These are phyloP conservation scores for Tetranychus urticae DNA, from an alignment of 1,140 invertebrate genomes.

Conservation along the genomic window DNA sequence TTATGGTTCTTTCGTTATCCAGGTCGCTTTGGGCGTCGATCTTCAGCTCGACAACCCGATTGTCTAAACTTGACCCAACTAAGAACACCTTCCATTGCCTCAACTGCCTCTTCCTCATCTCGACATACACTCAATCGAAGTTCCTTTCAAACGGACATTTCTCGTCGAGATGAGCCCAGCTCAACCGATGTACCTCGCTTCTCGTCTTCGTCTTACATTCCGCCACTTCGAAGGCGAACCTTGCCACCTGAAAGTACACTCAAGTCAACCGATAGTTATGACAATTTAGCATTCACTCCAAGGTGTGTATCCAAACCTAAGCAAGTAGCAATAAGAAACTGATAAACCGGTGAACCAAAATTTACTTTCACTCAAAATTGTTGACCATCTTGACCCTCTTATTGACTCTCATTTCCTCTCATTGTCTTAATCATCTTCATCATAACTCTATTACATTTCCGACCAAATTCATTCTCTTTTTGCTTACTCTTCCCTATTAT, in stretches of 20 bases:
- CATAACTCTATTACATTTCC: too few relatives aligned
- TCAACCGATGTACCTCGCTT: slow-evolving; percentile 5
- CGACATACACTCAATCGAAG: background rate
- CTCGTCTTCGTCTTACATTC: slow-evolving; percentile 10
- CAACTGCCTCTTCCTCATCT: background rate
- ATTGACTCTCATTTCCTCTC: too few relatives aligned
- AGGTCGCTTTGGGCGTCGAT: slow-evolving; percentile 17
- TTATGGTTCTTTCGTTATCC: slow-evolving; percentile 76
- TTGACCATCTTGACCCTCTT: too few relatives aligned
- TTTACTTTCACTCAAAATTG: too few relatives aligned
- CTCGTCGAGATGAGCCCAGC: background rate
- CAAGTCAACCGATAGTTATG: slow-evolving; percentile 57
- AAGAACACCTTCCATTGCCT: background rate
- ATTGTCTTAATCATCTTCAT: too few relatives aligned
- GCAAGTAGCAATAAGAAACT: too few relatives aligned
- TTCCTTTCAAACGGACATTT: background rate
- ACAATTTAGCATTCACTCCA: slow-evolving; percentile 35
- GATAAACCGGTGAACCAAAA: too few relatives aligned
- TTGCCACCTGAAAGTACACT: slow-evolving; percentile 28
- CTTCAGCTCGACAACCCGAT: background rate
- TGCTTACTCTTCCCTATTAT: too few relatives aligned
- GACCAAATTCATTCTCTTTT: too few relatives aligned
- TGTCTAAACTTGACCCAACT: background rate
- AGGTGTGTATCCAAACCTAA: background rate
- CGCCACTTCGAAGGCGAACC: slow-evolving; percentile 15